A percentile compares a stretch with the other conserved stretches of the same genome.
Conservation (phyloP, 2,797 vertebrate genomes). For the Lepidocolaptes lacrymiger region DNA sequence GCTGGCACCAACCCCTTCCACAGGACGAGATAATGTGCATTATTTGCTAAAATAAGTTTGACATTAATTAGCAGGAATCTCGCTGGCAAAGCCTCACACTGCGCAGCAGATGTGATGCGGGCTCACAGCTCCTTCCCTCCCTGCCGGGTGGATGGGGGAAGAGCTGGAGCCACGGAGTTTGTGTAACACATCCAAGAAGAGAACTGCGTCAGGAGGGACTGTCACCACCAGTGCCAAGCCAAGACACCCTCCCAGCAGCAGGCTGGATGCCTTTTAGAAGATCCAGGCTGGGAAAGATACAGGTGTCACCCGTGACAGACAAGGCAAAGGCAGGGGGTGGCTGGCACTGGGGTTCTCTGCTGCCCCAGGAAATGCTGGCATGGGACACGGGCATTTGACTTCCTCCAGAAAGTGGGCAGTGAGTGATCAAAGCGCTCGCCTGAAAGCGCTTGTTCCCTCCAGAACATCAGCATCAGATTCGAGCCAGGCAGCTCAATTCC, state of each 20-base stretch:
- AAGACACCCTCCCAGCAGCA: neutral
- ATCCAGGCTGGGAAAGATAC: neutral
- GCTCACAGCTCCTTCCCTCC: slow-evolving; percentile 62
- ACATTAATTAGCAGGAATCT: slow-evolving; percentile 72
- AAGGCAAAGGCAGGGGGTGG: neutral
- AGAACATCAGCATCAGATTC: neutral
- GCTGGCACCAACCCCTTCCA: slow-evolving; percentile 43
- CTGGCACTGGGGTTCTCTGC: neutral
- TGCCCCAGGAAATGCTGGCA: fast-evolving
- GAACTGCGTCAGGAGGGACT: slow-evolving; percentile 27
- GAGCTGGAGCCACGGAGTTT: neutral
- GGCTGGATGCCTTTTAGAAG: neutral
- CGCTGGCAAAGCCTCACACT: slow-evolving; percentile 29
- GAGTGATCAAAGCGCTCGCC: neutral
- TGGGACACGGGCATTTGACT: neutral
- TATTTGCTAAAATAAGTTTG: slow-evolving; percentile 70
- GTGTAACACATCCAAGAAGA: neutral
- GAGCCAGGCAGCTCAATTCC: slow-evolving; percentile 52
- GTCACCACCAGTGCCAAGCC: neutral
- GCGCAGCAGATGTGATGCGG: slow-evolving; percentile 49
- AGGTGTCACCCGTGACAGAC: neutral
- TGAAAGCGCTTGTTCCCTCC: neutral
- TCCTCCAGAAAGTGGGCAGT: neutral
- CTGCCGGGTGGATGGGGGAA: neutral
- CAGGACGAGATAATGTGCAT: slow-evolving; percentile 47